These are phyloP conservation scores for Drosophila mulleri DNA, from an alignment of 2,888 invertebrate species.

Conservation along the genomic window DNA sequence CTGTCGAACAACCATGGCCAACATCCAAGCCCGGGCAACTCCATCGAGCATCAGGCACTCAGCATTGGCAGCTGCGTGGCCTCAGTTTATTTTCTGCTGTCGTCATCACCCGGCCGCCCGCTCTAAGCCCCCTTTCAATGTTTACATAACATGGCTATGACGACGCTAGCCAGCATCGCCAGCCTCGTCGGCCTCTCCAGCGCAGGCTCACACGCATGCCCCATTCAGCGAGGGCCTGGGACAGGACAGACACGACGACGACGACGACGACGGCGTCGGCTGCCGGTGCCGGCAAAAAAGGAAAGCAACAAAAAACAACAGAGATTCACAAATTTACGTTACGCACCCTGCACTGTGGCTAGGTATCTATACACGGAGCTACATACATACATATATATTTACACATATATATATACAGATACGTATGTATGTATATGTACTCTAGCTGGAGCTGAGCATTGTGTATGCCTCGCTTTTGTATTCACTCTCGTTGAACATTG, in stretches of 20 bases:
- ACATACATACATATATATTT: conserved; percentile 15
- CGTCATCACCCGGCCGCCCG: conserved; percentile 33
- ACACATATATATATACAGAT: neutral
- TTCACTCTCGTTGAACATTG: conserved; percentile 19
- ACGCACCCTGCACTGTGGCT: conserved; percentile 60
- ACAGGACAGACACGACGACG: conserved; percentile 21
- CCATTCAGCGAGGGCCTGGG: conserved; percentile 31
- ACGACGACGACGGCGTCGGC: conserved; percentile 2
- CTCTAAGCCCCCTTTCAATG: conserved; percentile 28
- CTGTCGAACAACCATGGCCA: conserved; percentile 20
- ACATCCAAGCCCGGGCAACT: conserved; percentile 22
- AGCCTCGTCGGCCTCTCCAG: conserved; percentile 15
- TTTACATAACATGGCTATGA: conserved; percentile 70
- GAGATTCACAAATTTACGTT: conserved; percentile 58
- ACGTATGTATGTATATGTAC: conserved; percentile 5
- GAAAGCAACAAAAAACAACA: conserved; percentile 10
- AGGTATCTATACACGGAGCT: conserved; percentile 20
- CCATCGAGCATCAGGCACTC: conserved; percentile 57
- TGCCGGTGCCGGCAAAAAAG: conserved; percentile 60
- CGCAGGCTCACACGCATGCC: conserved; percentile 57
- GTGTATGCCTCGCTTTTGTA: conserved; percentile 23
- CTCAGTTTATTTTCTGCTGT: conserved; percentile 38
- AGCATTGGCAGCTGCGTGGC: conserved; percentile 47
- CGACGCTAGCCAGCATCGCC: conserved; percentile 22
- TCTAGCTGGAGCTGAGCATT: conserved; percentile 15